Evolutionary conservation across 2,113 vertebrate species (phyloP).

Genomic region (Leptobrachium leishanense): DNA sequence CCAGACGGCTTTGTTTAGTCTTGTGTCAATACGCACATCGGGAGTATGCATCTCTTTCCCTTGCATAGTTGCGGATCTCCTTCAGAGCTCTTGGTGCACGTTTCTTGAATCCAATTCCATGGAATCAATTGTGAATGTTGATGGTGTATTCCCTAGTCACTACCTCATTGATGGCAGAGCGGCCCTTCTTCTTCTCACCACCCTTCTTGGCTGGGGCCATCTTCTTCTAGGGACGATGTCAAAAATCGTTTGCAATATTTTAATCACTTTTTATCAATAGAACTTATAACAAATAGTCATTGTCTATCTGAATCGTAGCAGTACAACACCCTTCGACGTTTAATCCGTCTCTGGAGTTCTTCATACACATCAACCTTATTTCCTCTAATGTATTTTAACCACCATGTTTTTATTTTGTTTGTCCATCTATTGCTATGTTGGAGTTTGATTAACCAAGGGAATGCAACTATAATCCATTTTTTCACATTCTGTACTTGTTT

Average conservation of each 20-base stretch:
- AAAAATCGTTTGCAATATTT: constrained; percentile 57
- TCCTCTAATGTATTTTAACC: too few relatives aligned
- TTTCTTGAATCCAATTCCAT: constrained; percentile 93
- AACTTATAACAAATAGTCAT: too few relatives aligned
- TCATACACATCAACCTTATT: too few relatives aligned
- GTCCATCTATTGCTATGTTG: too few relatives aligned
- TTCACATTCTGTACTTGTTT: too few relatives aligned
- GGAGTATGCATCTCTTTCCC: constrained; percentile 98
- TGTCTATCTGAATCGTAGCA: too few relatives aligned
- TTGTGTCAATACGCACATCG: constrained; percentile 95
- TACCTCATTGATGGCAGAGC: constrained; percentile 98
- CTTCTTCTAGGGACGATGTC: constrained; percentile 56
- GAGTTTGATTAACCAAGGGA: too few relatives aligned
- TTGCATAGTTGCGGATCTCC: constrained; percentile 95
- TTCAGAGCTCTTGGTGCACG: constrained; percentile 94
- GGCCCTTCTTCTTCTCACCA: constrained; percentile 96
- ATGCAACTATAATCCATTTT: too few relatives aligned
- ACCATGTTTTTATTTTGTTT: too few relatives aligned
- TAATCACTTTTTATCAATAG: too few relatives aligned
- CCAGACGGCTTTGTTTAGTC: constrained; percentile 98
- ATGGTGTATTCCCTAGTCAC: constrained; percentile 97
- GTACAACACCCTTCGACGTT: too few relatives aligned
- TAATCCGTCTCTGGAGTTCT: too few relatives aligned
- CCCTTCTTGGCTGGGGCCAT: constrained; percentile 98
- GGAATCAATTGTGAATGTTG: constrained; percentile 97